These are phyloP conservation scores for Sphenopsis melanotis DNA, from an alignment of 2,797 vertebrate species.

Conservation along the genomic window DNA sequence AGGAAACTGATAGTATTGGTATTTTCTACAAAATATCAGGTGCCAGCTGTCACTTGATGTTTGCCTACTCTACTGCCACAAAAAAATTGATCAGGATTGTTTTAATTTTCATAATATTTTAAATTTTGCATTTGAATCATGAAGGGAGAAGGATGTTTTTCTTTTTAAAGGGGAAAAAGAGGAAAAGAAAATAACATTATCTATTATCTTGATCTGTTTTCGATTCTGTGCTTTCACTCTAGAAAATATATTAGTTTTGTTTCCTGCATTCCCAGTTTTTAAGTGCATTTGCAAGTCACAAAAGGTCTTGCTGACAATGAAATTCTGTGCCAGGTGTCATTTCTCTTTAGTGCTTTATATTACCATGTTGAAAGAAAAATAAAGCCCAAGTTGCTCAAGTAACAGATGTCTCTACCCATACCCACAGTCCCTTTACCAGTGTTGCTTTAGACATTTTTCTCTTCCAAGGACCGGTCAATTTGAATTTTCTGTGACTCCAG, in stretches of 20 bases:
- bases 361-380: neutral
- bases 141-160: neutral
- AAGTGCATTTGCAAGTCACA: neutral
- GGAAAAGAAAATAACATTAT: neutral
- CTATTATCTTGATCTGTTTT: neutral
- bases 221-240: neutral
- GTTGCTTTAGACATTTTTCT: neutral
- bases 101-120: neutral
- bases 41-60: conserved; percentile 24
- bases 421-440: neutral
- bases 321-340: neutral
- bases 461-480: neutral
- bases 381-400: neutral
- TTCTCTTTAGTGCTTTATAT: neutral
- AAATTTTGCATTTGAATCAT: neutral
- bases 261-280: neutral
- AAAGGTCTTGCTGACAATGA: conserved; percentile 1
- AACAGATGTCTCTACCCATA: conserved; percentile 28
- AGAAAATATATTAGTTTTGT: neutral
- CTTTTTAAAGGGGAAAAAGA: neutral
- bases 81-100: neutral
- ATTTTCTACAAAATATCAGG: conserved; percentile 24
- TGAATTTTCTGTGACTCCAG: neutral
- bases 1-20: neutral
- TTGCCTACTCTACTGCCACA: neutral